These are phyloP conservation scores for Camelus dromedarius DNA, from an alignment of 2,113 vertebrate genomes.

Conservation along the genomic window DNA sequence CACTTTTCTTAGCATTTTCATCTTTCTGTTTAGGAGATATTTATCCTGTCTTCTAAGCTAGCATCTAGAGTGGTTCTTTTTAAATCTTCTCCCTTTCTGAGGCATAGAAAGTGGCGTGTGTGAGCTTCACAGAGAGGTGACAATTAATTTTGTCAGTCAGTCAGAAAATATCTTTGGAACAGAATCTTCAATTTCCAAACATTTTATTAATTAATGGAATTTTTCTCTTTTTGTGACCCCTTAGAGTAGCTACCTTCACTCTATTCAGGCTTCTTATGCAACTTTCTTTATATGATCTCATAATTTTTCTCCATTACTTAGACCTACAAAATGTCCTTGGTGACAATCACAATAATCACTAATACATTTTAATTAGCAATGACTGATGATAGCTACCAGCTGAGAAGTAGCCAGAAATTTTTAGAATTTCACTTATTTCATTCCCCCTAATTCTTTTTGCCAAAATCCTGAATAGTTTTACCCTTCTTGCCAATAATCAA, in stretches of 20 bases:
- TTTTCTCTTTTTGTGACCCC: not conserved
- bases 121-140: not conserved
- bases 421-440: not conserved
- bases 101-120: rapidly evolving
- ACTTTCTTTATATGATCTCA: not conserved
- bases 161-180: not conserved
- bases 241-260: not conserved
- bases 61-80: not conserved
- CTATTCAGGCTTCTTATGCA: not conserved
- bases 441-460: not conserved
- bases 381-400: not conserved
- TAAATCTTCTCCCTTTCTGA: not conserved
- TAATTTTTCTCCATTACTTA: not conserved
- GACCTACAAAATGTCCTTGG: not conserved
- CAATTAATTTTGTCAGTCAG: not conserved
- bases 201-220: not conserved
- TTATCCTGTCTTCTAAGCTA: not conserved
- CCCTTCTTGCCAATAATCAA: not conserved
- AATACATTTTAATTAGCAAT: not conserved
- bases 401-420: not conserved
- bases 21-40: not conserved
- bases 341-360: not conserved
- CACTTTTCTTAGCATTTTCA: not conserved
- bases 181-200: not conserved
- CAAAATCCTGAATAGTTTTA: not conserved